Evolutionary conservation across 2,888 invertebrate species (phyloP), one percentile per base, ranked within the genome.

Genomic region (Scelioninae gen. 1): DNA sequence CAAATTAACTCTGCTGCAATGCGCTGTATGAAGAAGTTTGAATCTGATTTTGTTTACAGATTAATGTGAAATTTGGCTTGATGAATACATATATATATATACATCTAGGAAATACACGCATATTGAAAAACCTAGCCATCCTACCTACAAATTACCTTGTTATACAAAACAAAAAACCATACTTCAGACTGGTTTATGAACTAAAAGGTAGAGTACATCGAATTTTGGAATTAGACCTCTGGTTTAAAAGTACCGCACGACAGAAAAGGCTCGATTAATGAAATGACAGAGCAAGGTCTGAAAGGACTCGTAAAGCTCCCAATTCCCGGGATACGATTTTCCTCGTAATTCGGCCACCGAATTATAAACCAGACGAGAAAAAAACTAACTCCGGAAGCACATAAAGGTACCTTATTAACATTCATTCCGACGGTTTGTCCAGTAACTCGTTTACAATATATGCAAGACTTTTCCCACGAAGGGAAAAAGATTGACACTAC

Each of bases 371-470:
- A 65, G 56, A 56, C 49, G 47, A 32, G 43, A 29, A 5, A 45
- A 49, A 75, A 63, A 74, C 29, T n/a, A n/a, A n/a, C n/a, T n/a
- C n/a, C n/a, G n/a, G 4, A 32, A 29, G 43, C 75, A 7, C 75
- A 58, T 58, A 65, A 65, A 65, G 31, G 65, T 43, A 66, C 40
- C 40, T 34, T 11, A 75, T 65, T 75, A 75, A 75, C 56, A 62
- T 75, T 65, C 45, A 53, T 43, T 58, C 69, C 49, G 29, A n/a
- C 32, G 23, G 47, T 34, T 11, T 15, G 31, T 43, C 13, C 43
- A 10, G 31, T 55, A 55, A 49, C 71, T 16, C 55, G 23, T 68
- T 68, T 68, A 55, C 62, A 47, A 60, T n/a, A 11, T n/a, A 32
- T 47, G n/a, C 32, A 47, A 31, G 15, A 5, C 40, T 23, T 8